phyloP scores from a whole-genome alignment of 1,140 invertebrate genomes.

The Brachionus asplanchnoidis region DNA sequence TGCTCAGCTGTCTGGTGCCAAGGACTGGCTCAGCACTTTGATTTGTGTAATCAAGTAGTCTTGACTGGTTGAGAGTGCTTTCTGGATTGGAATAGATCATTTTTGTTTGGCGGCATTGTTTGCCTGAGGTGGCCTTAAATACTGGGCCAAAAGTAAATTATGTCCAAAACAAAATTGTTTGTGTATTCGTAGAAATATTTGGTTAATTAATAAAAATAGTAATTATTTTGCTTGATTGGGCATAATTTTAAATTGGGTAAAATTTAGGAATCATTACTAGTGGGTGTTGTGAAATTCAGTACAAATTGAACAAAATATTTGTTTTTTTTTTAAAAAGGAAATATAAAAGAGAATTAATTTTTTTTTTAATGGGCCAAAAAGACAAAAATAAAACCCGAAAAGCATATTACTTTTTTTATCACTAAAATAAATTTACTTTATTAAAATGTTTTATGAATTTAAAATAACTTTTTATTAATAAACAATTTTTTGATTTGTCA shows the following conservation, averaged over 20 bases:
- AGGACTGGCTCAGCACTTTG: background rate
- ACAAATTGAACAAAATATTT: no score
- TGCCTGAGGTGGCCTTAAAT: background rate
- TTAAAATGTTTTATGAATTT: no score
- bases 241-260: background rate
- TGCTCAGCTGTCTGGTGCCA: background rate
- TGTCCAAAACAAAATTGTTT: conserved; percentile 2
- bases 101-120: background rate
- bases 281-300: no score
- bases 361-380: no score
- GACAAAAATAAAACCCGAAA: no score
- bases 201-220: background rate
- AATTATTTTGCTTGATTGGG: background rate
- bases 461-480: no score
- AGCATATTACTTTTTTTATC: no score
- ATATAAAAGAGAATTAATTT: no score
- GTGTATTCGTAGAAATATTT: background rate
- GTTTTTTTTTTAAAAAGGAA: no score
- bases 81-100: background rate
- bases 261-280: no score
- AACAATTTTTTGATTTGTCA: no score
- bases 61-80: background rate
- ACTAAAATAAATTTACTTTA: no score
- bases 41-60: background rate
- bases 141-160: background rate